These are phyloP conservation scores for Mirza zaza DNA, from an alignment of 2,113 vertebrate species.

Conservation along the genomic window DNA sequence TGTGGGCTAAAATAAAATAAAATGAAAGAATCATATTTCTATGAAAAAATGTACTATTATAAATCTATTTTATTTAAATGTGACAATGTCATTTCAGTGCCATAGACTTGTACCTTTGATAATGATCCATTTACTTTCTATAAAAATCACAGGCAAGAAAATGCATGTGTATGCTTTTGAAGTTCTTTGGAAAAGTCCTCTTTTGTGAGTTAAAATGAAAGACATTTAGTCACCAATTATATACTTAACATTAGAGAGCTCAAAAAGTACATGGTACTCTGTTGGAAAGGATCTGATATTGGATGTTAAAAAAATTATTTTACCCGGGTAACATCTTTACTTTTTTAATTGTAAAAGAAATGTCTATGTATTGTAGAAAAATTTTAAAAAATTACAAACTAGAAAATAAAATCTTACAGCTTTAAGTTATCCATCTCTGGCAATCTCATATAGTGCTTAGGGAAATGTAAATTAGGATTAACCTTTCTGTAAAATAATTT, in stretches of 20 bases:
- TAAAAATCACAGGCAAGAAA: slow-evolving; percentile 45
- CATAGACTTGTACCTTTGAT: slow-evolving; percentile 48
- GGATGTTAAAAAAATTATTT: neutral
- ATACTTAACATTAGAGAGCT: neutral
- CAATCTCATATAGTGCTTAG: neutral
- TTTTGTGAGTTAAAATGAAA: slow-evolving; percentile 51
- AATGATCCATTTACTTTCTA: slow-evolving; percentile 42
- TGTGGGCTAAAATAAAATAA: slow-evolving; percentile 3
- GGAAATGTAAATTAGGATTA: neutral
- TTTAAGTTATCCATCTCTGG: neutral
- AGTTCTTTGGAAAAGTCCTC: neutral
- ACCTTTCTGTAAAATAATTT: slow-evolving; percentile 25
- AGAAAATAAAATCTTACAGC: neutral
- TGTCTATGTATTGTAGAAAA: neutral
- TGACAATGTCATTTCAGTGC: slow-evolving; percentile 32
- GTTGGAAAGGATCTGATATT: neutral
- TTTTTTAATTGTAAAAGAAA: neutral
- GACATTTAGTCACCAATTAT: neutral
- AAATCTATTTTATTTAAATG: slow-evolving; percentile 41
- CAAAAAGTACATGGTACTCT: neutral
- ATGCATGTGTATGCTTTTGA: neutral
- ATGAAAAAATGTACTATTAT: slow-evolving; percentile 31
- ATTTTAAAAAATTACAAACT: neutral
- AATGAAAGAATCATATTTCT: neutral
- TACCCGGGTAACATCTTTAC: neutral